A percentile compares a stretch with the other conserved stretches of the same genome.
Evolutionary conservation across 2,888 invertebrate species (phyloP).

Genomic region (Dastarcus helophoroides): DNA sequence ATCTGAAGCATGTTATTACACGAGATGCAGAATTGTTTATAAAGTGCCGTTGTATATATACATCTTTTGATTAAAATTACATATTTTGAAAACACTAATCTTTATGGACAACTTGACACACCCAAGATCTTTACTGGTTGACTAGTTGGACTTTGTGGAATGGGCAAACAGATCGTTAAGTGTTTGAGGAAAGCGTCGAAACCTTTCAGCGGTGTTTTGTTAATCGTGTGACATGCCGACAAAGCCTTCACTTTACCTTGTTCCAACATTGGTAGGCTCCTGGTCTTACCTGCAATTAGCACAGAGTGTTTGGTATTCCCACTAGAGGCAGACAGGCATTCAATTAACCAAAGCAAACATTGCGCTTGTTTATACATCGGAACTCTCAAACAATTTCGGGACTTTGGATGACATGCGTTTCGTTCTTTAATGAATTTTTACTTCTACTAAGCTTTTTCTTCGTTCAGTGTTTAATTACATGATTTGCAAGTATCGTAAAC

Average conservation of each 20-base stretch:
- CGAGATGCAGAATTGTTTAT: too few species aligned
- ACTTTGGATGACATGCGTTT: too few species aligned
- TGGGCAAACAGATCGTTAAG: slow-evolving; percentile 12
- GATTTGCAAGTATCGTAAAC: too few species aligned
- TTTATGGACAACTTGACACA: slow-evolving; percentile 1
- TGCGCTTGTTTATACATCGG: slow-evolving; percentile 1
- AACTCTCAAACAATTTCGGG: too few species aligned
- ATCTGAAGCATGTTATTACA: too few species aligned
- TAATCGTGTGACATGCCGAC: slow-evolving; percentile 12
- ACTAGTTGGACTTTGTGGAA: too few species aligned
- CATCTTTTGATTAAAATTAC: too few species aligned
- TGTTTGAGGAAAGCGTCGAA: slow-evolving; percentile 11
- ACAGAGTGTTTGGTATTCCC: slow-evolving; percentile 2
- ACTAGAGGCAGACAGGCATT: neutral
- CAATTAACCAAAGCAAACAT: neutral
- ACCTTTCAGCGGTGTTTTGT: slow-evolving; percentile 12
- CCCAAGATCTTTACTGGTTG: neutral
- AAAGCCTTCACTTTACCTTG: slow-evolving; percentile 9
- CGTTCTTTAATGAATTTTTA: too few species aligned
- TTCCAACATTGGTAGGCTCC: slow-evolving; percentile 12
- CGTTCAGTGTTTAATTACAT: too few species aligned
- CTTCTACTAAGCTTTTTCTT: too few species aligned
- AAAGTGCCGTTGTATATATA: too few species aligned
- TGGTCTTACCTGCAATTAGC: slow-evolving; percentile 14
- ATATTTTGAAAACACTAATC: too few species aligned